phyloP scores from a whole-genome alignment of 2,888 invertebrate genomes.

The Griposia aprilina region DNA sequence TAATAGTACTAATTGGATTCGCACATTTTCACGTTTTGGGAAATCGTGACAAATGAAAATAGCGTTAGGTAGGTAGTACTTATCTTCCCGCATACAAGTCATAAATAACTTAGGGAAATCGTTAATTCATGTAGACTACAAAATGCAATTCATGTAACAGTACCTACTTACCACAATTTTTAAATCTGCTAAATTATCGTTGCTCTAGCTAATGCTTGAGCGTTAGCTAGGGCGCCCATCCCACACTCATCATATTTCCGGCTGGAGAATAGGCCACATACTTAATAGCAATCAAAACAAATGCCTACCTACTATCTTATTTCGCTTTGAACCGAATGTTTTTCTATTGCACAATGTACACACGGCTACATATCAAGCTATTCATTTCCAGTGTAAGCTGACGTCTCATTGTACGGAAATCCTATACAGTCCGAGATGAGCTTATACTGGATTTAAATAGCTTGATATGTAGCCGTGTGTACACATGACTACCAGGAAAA shows the following conservation, averaged over 20 bases:
- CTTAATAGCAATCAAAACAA: slow-evolving; percentile 20
- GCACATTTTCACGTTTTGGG: slow-evolving; percentile 4
- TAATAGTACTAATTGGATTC: slow-evolving; percentile 29
- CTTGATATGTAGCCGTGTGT: too few species aligned
- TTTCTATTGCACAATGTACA: slow-evolving; percentile 31
- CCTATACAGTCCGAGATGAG: too few species aligned
- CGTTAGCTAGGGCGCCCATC: slow-evolving; percentile 18
- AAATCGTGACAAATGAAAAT: slow-evolving; percentile 26
- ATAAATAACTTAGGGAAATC: slow-evolving; percentile 44
- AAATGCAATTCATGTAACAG: neutral
- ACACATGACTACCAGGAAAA: slow-evolving; percentile 51
- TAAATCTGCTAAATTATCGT: neutral
- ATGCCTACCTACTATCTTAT: neutral
- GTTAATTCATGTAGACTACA: neutral
- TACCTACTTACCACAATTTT: neutral
- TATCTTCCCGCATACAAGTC: slow-evolving; percentile 52
- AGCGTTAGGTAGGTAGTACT: neutral
- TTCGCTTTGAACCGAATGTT: neutral
- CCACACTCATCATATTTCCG: slow-evolving; percentile 23
- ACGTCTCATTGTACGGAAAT: too few species aligned
- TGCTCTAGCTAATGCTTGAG: too few species aligned
- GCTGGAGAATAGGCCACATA: slow-evolving; percentile 1
- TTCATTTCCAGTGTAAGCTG: too few species aligned
- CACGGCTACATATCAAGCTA: too few species aligned
- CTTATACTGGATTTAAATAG: too few species aligned